Evolutionary conservation across 2,113 vertebrate genomes (phyloP), one percentile per base, ranked within the genome.

Genomic region (Rousettus leschenaultii): DNA sequence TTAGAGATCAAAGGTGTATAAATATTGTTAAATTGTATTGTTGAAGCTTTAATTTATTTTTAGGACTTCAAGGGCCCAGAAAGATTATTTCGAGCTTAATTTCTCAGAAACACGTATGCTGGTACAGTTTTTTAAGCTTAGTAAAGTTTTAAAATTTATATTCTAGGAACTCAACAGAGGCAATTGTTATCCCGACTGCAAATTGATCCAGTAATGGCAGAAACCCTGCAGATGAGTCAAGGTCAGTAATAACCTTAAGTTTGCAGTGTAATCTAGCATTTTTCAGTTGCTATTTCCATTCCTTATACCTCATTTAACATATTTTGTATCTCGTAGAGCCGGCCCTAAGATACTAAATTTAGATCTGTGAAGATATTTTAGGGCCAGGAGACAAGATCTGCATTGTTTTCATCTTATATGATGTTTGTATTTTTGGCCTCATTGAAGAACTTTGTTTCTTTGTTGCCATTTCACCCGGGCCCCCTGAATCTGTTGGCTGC

Each of bases 171-270:
- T 93, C 98, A 97, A 30, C 98, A 98, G 86, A 98, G 96, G 86
- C 98, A 98, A 8, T 98, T 99, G 77, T 98, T 99, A 6, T 99
- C 99, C 63, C 99, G 99, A 43, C 99, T 99, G 26, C 99, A 99
- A 95, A 78, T 99, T 70, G 99, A 99, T 63, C 89, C 98, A 24
- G 78, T 83, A 38, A 77, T 98, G 73, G 98, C 98, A 73, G 98
- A 98, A 51, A 96, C 91, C 15, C 97, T 98, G n/a, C 98, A 97
- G 91, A 95, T 97, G 66, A 97, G 98, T 97, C 98, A 98, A 97
- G 98, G 98, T 98, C 97, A 98, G 95, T 98, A 55, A 61, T 63
- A 8, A 92, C 63, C 80, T 95, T 79, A 63, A 7, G 45, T 96
- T 80, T 91, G 65, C 70, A 70, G 33, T 87, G 40, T 93, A 89